Percentiles rank a stretch among this genome's conserved stretches.
Conservation (phyloP, 2,113 vertebrate species). For the Anser brachyrhynchus region DNA sequence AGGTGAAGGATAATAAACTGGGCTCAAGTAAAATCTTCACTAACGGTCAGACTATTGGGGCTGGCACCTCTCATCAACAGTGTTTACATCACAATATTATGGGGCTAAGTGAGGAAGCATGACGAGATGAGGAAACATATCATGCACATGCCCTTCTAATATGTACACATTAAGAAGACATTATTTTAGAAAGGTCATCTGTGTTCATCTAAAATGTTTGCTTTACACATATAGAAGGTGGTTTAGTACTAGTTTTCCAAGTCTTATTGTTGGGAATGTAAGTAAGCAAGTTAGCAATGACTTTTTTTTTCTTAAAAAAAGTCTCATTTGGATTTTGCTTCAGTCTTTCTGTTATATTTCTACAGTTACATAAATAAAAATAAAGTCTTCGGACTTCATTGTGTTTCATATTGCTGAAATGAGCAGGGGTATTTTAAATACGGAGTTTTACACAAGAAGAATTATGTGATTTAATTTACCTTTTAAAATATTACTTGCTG, state of each 20-base stretch:
- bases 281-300: neutral
- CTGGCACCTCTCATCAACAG: neutral
- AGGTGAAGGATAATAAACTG: neutral
- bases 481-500: slow-evolving; percentile 8
- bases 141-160: neutral
- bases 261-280: neutral
- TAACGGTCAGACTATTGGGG: neutral
- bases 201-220: neutral
- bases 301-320: neutral
- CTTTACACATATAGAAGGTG: neutral
- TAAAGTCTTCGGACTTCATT: neutral
- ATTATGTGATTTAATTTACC: neutral
- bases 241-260: neutral
- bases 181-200: neutral
- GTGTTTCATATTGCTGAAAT: neutral
- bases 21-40: neutral
- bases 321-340: neutral
- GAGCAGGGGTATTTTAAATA: neutral
- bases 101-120: neutral
- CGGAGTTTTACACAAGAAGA: neutral
- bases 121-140: neutral
- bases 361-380: neutral
- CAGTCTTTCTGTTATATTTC: neutral
- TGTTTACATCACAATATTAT: neutral
- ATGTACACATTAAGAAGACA: neutral